These are phyloP conservation scores for Lepas anatifera DNA, from an alignment of 2,888 invertebrate species.

Conservation along the genomic window DNA sequence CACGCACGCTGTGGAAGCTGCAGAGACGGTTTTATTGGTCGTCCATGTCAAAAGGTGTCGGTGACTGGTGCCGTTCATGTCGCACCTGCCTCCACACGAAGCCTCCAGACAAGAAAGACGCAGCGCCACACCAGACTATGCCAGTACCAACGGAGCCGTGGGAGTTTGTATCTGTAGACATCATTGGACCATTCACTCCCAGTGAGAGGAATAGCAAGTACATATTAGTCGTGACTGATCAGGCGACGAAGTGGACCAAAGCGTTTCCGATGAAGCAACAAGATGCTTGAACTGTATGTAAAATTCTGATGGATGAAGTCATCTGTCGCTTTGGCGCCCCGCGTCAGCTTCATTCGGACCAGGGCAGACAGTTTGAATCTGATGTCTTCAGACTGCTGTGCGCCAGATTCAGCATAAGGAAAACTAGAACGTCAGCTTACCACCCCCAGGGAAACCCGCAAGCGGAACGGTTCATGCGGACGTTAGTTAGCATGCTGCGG, in stretches of 20 bases:
- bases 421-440: background rate
- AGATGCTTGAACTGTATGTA: background rate
- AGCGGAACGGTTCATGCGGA: background rate
- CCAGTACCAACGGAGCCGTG: background rate
- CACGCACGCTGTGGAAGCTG: background rate
- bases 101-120: background rate
- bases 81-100: background rate
- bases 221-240: background rate
- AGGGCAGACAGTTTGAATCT: background rate
- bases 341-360: background rate
- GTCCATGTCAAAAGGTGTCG: background rate
- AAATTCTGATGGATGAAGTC: background rate
- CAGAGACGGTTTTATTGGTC: background rate
- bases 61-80: background rate
- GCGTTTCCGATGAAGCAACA: background rate
- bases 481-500: background rate
- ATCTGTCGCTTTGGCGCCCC: background rate
- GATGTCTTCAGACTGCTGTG: background rate
- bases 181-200: background rate
- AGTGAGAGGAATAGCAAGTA: background rate
- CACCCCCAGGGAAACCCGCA: background rate
- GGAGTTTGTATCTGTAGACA: background rate
- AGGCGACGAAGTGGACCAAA: background rate
- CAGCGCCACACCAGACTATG: background rate
- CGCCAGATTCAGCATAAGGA: background rate